Percentiles rank a stretch among this genome's conserved stretches.
These are phyloP conservation scores for Xenopus petersii DNA, from an alignment of 2,797 vertebrate genomes.

Conservation along the genomic window DNA sequence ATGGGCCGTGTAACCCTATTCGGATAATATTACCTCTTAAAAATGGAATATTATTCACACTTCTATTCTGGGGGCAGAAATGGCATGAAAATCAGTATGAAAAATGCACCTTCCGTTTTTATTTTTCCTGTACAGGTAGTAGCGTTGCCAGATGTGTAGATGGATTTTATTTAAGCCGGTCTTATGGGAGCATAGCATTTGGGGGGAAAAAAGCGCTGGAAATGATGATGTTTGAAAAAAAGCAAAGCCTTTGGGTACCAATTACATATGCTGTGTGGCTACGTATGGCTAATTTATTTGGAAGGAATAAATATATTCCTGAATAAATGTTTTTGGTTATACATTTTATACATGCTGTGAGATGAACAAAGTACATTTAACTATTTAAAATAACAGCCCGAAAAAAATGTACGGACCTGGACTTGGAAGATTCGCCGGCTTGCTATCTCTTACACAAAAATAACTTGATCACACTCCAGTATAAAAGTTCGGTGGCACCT, in stretches of 20 bases:
- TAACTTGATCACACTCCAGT: no score
- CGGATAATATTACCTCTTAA: not conserved
- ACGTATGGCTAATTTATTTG: constrained; percentile 41
- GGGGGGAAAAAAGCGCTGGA: constrained; percentile 24
- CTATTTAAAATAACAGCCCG: no score
- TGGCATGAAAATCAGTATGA: not conserved
- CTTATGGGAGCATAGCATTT: constrained; percentile 18
- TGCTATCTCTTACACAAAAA: no score
- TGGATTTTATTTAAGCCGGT: constrained; percentile 26
- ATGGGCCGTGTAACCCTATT: not conserved
- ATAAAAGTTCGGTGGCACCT: no score
- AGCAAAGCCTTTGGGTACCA: constrained; percentile 52
- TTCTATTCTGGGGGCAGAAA: not conserved
- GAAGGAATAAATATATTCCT: constrained; percentile 15
- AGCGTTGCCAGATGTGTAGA: constrained; percentile 22
- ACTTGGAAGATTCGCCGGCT: no score
- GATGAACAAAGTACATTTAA: no score
- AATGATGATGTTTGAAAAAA: constrained; percentile 1
- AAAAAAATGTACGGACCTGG: no score
- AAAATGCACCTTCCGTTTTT: constrained; percentile 12
- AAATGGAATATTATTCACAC: not conserved
- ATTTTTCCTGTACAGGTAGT: constrained; percentile 24
- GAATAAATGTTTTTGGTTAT: constrained; percentile 44
- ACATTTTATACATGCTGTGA: not conserved
- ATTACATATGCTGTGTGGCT: constrained; percentile 47